These are phyloP conservation scores for Ormyrus rosae DNA, from an alignment of 2,888 invertebrate species.

Conservation along the genomic window DNA sequence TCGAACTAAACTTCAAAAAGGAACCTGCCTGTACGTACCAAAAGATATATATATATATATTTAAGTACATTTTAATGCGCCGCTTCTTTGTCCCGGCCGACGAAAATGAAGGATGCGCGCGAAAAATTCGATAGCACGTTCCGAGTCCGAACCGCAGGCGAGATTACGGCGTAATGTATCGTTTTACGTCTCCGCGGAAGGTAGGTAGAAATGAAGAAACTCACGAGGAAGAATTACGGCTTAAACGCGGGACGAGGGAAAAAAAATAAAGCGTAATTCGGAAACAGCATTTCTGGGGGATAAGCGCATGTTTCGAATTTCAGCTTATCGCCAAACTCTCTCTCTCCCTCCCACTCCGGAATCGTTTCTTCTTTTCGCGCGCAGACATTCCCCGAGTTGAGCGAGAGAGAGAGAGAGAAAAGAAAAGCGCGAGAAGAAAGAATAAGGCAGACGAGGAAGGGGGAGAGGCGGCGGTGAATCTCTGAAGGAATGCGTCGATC, in stretches of 20 bases:
- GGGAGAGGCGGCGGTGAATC: slow-evolving; percentile 57
- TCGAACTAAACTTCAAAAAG: slow-evolving; percentile 21
- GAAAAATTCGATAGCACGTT: background rate
- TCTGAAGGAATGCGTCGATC: slow-evolving; percentile 63
- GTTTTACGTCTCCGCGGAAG: background rate
- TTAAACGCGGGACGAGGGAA: background rate
- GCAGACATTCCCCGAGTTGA: slow-evolving; percentile 27
- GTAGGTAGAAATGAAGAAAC: background rate
- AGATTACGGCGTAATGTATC: background rate
- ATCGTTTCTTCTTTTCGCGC: background rate
- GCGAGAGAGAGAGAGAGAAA: slow-evolving; percentile 7
- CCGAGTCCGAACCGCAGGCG: background rate
- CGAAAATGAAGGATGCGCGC: background rate
- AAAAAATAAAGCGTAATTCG: slow-evolving; percentile 50
- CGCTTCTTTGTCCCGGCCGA: background rate
- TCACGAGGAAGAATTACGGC: background rate
- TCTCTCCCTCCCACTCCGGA: background rate
- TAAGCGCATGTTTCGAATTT: slow-evolving; percentile 53
- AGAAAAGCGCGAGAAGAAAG: slow-evolving; percentile 47
- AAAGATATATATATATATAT: too few species aligned
- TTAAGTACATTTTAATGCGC: background rate
- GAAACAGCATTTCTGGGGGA: slow-evolving; percentile 24
- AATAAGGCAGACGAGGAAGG: slow-evolving; percentile 47
- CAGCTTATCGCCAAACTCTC: slow-evolving; percentile 34
- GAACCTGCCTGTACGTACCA: too few species aligned